Percentiles rank a stretch among this genome's conserved stretches.
phyloP scores from a whole-genome alignment of 2,113 vertebrate species.

The Peromyscus californicus region DNA sequence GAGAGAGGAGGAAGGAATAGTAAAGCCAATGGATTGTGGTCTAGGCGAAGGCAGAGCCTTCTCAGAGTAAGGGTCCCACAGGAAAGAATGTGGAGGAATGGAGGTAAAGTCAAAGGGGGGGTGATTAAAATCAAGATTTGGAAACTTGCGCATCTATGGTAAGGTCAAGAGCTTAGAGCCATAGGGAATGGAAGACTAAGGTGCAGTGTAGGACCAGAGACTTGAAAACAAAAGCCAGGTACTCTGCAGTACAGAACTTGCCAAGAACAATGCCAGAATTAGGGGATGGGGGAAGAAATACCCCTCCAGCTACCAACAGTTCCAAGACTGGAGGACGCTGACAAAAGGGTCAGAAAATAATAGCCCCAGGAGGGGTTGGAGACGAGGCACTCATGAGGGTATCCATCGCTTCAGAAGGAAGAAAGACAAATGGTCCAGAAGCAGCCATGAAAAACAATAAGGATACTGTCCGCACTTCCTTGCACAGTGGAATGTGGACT shows the following conservation, averaged over 20 bases:
- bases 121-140: background rate
- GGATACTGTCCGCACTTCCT: background rate
- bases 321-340: background rate
- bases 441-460: background rate
- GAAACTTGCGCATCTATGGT: background rate
- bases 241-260: background rate
- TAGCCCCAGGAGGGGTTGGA: background rate
- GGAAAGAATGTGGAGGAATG: background rate
- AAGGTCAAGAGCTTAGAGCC: background rate
- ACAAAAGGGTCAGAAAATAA: conserved; percentile 18
- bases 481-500: background rate
- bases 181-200: background rate
- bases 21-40: background rate
- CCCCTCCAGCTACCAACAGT: background rate
- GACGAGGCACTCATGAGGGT: background rate
- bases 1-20: background rate
- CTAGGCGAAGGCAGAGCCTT: background rate
- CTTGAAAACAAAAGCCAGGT: conserved; percentile 12
- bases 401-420: background rate
- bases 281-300: background rate
- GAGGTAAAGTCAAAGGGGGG: background rate
- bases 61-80: background rate
- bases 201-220: background rate
- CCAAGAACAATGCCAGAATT: background rate
- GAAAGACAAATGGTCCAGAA: conserved; percentile 18